These are phyloP conservation scores for Pasiphila rectangulata DNA, from an alignment of 2,888 invertebrate species.

Conservation along the genomic window DNA sequence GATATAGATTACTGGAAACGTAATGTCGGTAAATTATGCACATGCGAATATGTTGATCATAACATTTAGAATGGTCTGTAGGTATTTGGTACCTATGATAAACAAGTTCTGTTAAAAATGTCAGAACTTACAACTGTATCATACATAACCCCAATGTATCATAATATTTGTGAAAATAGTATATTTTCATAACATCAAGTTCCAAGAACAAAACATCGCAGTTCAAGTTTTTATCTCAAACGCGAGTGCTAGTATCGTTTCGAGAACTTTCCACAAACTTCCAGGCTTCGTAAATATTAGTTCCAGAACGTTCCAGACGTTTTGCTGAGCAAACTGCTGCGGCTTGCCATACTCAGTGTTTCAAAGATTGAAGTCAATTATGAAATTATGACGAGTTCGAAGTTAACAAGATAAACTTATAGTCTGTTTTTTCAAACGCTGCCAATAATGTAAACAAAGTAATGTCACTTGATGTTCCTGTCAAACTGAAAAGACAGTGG, in stretches of 20 bases:
- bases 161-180: too few species aligned
- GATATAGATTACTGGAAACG: too few species aligned
- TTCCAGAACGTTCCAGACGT: conserved; percentile 21
- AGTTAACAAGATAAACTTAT: background rate
- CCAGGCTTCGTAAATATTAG: conserved; percentile 26
- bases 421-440: too few species aligned
- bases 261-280: conserved; percentile 30
- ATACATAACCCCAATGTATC: conserved; percentile 2
- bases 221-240: conserved; percentile 33
- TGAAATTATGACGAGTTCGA: background rate
- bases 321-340: conserved; percentile 10
- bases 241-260: conserved; percentile 19
- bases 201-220: conserved; percentile 9
- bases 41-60: too few species aligned
- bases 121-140: too few species aligned
- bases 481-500: too few species aligned
- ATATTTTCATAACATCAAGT: conserved; percentile 1
- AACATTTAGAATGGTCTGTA: too few species aligned
- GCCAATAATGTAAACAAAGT: too few species aligned
- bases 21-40: too few species aligned
- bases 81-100: too few species aligned
- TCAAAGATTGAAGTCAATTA: background rate
- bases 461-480: too few species aligned
- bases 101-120: too few species aligned
- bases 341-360: conserved; percentile 2